Percentiles rank a stretch among this genome's conserved stretches.
phyloP scores from a whole-genome alignment of 2,888 invertebrate species.

The Sthenelais limicola region DNA sequence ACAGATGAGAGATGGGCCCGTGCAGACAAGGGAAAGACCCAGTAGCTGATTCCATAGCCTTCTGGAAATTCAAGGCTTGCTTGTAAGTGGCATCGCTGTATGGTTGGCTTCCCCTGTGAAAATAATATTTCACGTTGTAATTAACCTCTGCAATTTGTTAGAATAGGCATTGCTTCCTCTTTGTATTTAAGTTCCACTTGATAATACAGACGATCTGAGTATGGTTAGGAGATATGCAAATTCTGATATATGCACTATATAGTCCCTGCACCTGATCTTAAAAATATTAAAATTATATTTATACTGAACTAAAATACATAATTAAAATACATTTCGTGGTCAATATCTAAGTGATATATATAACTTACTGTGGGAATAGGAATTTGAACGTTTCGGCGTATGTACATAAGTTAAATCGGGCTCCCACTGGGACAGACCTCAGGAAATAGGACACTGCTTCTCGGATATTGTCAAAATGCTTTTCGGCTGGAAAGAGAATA shows the following conservation, averaged over 20 bases:
- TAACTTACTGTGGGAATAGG: slow-evolving; percentile 33
- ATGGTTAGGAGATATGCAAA: too few species aligned
- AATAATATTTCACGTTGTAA: too few species aligned
- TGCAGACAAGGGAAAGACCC: slow-evolving; percentile 24
- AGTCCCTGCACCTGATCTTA: too few species aligned
- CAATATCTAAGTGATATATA: too few species aligned
- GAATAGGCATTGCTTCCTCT: too few species aligned
- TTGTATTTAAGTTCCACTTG: too few species aligned
- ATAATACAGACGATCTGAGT: too few species aligned
- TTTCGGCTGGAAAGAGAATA: slow-evolving; percentile 27
- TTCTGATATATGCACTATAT: too few species aligned
- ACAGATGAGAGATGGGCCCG: slow-evolving; percentile 16
- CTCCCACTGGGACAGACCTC: slow-evolving; percentile 9
- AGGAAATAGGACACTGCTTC: slow-evolving; percentile 14
- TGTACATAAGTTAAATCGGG: slow-evolving; percentile 28
- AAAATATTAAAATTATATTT: too few species aligned
- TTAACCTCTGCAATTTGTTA: too few species aligned
- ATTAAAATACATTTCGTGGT: too few species aligned
- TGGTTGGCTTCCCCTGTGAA: slow-evolving; percentile 27
- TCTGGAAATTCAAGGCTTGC: slow-evolving; percentile 10
- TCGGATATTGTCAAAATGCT: slow-evolving; percentile 24
- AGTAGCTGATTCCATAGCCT: background rate
- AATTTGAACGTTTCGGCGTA: slow-evolving; percentile 15
- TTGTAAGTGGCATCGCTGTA: slow-evolving; percentile 18
- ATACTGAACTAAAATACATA: too few species aligned